Evolutionary conservation across 1,140 invertebrate genomes (phyloP).

Genomic region (Eupristina koningsbergeri): DNA sequence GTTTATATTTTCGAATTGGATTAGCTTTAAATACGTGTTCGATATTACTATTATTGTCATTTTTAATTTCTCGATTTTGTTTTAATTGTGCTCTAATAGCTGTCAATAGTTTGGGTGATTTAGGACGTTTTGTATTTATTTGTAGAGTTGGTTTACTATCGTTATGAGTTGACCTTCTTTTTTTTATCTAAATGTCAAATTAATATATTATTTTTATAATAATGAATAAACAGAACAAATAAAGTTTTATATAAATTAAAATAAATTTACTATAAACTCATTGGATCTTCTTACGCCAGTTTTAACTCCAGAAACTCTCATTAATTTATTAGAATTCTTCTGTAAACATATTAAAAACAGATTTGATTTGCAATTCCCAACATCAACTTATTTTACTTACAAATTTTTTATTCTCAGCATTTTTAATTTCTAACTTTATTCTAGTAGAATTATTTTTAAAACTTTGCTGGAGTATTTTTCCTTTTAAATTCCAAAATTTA

Average conservation of each 20-base stretch:
- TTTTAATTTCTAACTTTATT: not conserved
- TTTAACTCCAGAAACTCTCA: no score
- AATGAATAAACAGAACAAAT: not conserved
- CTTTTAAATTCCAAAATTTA: not conserved
- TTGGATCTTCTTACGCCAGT: not conserved
- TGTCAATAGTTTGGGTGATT: conserved; percentile 11
- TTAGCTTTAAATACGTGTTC: conserved; percentile 29
- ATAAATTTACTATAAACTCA: conserved; percentile 6
- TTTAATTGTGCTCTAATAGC: conserved; percentile 16
- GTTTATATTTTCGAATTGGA: conserved; percentile 1
- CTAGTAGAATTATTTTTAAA: not conserved
- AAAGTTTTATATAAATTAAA: not conserved
- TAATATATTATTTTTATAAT: not conserved
- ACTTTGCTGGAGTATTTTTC: not conserved
- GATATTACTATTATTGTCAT: no score
- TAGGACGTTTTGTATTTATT: not conserved
- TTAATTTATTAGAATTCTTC: not conserved
- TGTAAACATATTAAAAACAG: not conserved
- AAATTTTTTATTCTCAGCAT: not conserved
- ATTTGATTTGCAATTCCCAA: not conserved
- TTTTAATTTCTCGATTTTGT: conserved; percentile 1
- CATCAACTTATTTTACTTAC: not conserved
- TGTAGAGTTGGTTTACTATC: not conserved
- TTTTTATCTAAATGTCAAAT: not conserved
- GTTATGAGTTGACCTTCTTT: not conserved